These are phyloP conservation scores for Allolobophora icterica DNA, from an alignment of 2,888 invertebrate genomes.

Conservation along the genomic window DNA sequence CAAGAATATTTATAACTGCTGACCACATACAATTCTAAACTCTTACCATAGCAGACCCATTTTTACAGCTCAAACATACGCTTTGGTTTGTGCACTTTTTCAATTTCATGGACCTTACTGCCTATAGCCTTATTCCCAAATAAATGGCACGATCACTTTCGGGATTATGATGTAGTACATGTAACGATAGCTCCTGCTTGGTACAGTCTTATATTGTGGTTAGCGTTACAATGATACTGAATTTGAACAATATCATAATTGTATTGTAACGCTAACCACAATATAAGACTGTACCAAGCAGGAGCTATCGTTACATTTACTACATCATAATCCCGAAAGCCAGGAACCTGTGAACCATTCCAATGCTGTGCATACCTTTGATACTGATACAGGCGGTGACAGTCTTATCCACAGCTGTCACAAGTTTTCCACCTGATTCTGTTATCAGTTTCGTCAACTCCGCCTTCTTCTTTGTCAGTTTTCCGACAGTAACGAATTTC, in stretches of 20 bases:
- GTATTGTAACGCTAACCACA: background rate
- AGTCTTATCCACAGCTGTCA: conserved; percentile 72
- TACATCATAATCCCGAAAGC: background rate
- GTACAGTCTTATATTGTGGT: too few species aligned
- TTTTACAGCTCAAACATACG: too few species aligned
- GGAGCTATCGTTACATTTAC: background rate
- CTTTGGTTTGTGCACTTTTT: too few species aligned
- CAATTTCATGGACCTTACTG: too few species aligned
- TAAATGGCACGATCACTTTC: too few species aligned
- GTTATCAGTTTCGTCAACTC: conserved; percentile 75
- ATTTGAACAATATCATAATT: background rate
- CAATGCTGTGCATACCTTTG: conserved; percentile 61
- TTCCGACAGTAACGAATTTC: conserved; percentile 74
- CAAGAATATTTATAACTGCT: background rate
- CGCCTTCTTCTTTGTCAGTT: conserved; percentile 67
- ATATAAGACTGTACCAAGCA: background rate
- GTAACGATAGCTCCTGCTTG: too few species aligned
- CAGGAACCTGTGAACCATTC: background rate
- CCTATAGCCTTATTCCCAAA: too few species aligned
- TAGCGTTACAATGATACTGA: too few species aligned
- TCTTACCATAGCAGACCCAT: too few species aligned
- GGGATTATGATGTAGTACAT: too few species aligned
- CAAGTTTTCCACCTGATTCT: conserved; percentile 79
- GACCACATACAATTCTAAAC: too few species aligned
- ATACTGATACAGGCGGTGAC: conserved; percentile 80